Conservation (phyloP, 2,888 invertebrate species). For the Synergus itoensis region DNA sequence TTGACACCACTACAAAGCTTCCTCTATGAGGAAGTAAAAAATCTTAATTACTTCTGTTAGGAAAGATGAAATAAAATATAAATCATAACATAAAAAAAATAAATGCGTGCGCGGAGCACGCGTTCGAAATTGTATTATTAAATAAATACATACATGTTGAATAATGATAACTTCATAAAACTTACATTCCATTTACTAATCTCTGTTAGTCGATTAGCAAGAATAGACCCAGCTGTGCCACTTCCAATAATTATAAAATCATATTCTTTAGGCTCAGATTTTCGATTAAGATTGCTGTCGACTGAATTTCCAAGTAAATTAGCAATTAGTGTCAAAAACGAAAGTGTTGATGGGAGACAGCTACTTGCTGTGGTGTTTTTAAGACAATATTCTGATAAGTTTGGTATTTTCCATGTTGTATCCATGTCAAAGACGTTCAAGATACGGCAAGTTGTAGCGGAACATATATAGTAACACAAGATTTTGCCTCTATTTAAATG, state of each 20-base stretch:
- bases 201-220: constrained; percentile 15
- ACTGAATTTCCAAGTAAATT: neutral
- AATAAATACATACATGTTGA: too few species aligned
- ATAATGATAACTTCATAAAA: neutral
- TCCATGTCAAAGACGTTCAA: neutral
- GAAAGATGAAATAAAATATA: too few species aligned
- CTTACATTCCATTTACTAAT: constrained; percentile 9
- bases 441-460: too few species aligned
- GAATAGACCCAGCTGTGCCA: constrained; percentile 3
- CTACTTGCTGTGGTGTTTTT: neutral
- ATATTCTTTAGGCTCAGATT: constrained; percentile 16
- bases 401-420: neutral
- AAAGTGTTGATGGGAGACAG: neutral
- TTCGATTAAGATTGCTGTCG: neutral
- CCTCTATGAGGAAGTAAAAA: too few species aligned
- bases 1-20: too few species aligned
- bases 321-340: neutral
- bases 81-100: too few species aligned
- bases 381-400: neutral
- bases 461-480: too few species aligned
- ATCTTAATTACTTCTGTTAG: too few species aligned
- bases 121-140: too few species aligned
- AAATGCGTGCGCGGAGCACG: too few species aligned
- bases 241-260: constrained; percentile 25
- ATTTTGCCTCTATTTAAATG: too few species aligned